phyloP scores from a whole-genome alignment of 2,888 invertebrate genomes.

The Trachelus stipa region DNA sequence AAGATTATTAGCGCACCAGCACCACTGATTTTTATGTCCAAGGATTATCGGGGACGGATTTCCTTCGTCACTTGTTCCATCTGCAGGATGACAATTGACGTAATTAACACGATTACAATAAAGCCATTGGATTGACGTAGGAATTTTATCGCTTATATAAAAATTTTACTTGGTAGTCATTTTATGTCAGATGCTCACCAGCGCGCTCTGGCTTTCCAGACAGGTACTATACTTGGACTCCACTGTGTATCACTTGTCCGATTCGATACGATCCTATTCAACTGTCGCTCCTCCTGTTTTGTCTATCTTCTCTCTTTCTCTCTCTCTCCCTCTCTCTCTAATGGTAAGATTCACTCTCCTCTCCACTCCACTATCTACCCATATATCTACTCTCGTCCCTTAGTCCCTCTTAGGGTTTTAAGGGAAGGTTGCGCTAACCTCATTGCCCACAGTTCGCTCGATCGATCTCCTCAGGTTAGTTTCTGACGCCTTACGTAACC shows the following conservation, averaged over 20 bases:
- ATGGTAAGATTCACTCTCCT: not conserved
- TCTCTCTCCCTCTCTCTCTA: not conserved
- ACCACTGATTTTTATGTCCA: not conserved
- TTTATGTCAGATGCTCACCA: not conserved
- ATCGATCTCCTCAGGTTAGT: not conserved
- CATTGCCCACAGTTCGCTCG: not conserved
- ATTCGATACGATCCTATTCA: not conserved
- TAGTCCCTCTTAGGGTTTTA: constrained; percentile 1
- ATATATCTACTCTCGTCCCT: not conserved
- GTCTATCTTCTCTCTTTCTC: not conserved
- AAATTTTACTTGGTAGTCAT: not conserved
- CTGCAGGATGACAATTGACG: not conserved
- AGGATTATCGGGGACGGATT: not conserved
- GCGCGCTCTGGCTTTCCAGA: not conserved
- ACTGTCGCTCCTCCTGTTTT: not conserved
- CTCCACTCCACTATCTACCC: not conserved
- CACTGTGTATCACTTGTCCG: not conserved
- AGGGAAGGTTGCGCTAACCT: not conserved
- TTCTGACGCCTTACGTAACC: not conserved
- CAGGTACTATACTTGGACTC: not conserved
- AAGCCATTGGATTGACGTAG: not conserved
- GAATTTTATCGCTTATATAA: not conserved
- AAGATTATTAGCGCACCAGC: not conserved
- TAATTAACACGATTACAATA: not conserved
- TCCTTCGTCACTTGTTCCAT: not conserved